Base-by-base conservation (phyloP, 1,140 invertebrate genomes). In the Drosophila leontia region DNA sequence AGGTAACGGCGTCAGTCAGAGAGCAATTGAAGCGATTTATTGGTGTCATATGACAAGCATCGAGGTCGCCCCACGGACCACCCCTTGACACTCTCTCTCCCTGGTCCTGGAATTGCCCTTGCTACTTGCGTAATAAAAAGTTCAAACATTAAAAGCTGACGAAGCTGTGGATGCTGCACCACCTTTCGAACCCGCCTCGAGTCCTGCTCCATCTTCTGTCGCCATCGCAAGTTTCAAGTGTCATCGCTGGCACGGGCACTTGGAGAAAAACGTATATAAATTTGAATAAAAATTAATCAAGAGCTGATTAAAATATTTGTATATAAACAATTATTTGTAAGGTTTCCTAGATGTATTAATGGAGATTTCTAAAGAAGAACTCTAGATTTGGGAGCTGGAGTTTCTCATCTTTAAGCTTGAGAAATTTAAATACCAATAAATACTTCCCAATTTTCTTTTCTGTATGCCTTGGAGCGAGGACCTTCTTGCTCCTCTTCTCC, bases 21-120 rank as follows among this genome's bases (percentile, higher is more conserved):
- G 81, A 77, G 88, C 88, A 91, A 91, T 91, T 91, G 88, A 91
- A 91, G 88, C 88, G 88, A 91, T 91, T 91, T 91, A 91, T 91
- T 91, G 88, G 88, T 91, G 88, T 91, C 88, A 91, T 91, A 91
- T 91, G 84, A 91, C 88, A 90, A 78, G 86, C 78, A 82, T 77
- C 75, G 71, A 69, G 77, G 50, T 55, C 68, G 35, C 19, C 42
- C n/a, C 39, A 23, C 41, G 4, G 34, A 37, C 53, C 35, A n/a
- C 59, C 37, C 32, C n/a, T 35, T 19, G 19, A 34, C 29, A 3
- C 29, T 1, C 23, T 11, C 39, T 39, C 9, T 45, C 32, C 51
- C 35, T 6, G 3, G 3, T 19, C 26, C 29, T 51, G 35, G 45
- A 39, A 39, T 67, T 60, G 55, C 60, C 45, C 41, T 62, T 75